Conservation (phyloP, 2,888 invertebrate genomes). For the Apamea epomidion region DNA sequence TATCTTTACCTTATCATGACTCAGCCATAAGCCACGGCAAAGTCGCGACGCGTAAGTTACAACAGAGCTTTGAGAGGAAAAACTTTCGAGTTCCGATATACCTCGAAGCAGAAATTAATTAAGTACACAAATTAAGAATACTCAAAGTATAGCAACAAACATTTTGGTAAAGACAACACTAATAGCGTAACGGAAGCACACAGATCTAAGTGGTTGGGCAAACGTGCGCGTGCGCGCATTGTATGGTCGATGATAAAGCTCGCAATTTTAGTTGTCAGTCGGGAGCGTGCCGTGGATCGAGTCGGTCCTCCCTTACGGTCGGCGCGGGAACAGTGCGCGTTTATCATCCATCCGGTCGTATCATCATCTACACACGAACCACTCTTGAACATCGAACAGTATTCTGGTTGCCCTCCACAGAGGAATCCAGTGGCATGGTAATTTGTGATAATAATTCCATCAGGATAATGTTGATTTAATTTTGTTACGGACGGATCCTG, state of each 20-base stretch:
- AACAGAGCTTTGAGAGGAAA: conserved; percentile 12
- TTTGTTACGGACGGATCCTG: conserved; percentile 77
- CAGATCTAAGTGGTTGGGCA: conserved; percentile 84
- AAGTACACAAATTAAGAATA: conserved; percentile 65
- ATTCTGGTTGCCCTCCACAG: conserved; percentile 75
- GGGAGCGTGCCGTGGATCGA: conserved; percentile 81
- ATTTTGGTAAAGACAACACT: conserved; percentile 79
- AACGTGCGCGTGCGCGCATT: conserved; percentile 81
- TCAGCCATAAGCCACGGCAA: conserved; percentile 34
- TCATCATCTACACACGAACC: conserved; percentile 69
- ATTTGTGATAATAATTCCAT: conserved; percentile 80
- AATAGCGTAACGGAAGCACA: conserved; percentile 85
- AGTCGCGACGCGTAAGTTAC: conserved; percentile 4
- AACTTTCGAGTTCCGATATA: conserved; percentile 20
- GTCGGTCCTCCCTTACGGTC: conserved; percentile 76
- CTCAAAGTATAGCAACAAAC: conserved; percentile 75
- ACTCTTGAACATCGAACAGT: conserved; percentile 69
- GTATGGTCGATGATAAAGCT: conserved; percentile 83
- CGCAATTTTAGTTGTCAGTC: conserved; percentile 85
- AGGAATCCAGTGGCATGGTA: conserved; percentile 88
- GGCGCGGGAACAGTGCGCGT: conserved; percentile 68
- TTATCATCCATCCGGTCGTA: conserved; percentile 74
- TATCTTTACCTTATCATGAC: conserved; percentile 43
- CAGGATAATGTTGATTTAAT: conserved; percentile 76
- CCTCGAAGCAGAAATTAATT: conserved; percentile 54